Percentiles rank a stretch among this genome's conserved stretches.
phyloP scores from a whole-genome alignment of 1,140 invertebrate species.

The Bathynomus jamesi region DNA sequence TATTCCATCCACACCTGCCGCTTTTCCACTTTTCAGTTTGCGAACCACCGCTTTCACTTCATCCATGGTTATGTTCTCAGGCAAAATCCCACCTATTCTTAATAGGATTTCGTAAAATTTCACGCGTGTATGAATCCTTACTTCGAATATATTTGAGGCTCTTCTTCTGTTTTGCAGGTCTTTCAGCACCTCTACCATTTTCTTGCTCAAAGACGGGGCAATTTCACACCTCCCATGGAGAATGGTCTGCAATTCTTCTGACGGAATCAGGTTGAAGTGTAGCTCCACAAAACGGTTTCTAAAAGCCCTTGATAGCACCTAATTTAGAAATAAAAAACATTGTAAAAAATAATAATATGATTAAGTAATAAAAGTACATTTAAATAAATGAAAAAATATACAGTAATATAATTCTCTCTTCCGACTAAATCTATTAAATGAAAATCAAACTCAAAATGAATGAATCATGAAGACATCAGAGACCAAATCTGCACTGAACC shows the following conservation, averaged over 20 bases:
- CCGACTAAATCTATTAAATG: neutral
- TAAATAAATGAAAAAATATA: neutral
- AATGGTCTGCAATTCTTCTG: conserved; percentile 78
- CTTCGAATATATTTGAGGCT: conserved; percentile 75
- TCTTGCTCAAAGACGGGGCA: conserved; percentile 76
- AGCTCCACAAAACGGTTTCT: conserved; percentile 95
- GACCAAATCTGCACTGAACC: no score
- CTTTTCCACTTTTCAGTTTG: no score
- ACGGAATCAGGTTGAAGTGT: conserved; percentile 93
- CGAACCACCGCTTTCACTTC: no score
- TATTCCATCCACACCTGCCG: no score
- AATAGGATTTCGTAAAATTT: no score
- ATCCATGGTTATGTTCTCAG: no score
- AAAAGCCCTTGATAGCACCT: conserved; percentile 85
- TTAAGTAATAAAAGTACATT: no score
- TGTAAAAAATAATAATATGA: no score
- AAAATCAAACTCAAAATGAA: conserved; percentile 18
- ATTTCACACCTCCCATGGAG: conserved; percentile 81
- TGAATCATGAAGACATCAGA: no score
- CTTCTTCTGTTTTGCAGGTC: conserved; percentile 77
- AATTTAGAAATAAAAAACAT: neutral
- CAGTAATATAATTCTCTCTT: neutral
- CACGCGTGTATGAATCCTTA: no score
- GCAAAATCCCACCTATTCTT: no score
- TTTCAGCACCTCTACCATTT: conserved; percentile 86